These are phyloP conservation scores for Puma concolor DNA, from an alignment of 2,113 vertebrate species.

Conservation along the genomic window DNA sequence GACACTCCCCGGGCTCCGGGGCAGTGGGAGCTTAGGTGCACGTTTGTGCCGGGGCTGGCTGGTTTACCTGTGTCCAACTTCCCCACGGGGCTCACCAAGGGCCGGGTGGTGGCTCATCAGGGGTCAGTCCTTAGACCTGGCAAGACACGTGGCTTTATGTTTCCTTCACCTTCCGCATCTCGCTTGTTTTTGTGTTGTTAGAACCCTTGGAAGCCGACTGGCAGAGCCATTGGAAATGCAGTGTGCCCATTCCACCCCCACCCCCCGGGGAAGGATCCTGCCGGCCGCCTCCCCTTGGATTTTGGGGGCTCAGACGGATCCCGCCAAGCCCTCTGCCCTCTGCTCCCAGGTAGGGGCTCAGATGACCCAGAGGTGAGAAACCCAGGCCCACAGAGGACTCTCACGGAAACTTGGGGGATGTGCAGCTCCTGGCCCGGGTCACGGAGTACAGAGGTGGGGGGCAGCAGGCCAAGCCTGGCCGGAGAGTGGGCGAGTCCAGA, in stretches of 20 bases:
- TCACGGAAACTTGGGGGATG: neutral
- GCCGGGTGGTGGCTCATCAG: fast-evolving
- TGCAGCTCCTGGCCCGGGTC: neutral
- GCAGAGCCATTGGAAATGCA: neutral
- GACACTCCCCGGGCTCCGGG: neutral
- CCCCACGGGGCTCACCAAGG: fast-evolving
- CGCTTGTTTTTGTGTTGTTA: neutral
- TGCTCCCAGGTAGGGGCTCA: neutral
- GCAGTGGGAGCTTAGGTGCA: neutral
- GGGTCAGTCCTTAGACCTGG: neutral
- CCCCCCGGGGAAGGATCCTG: fast-evolving
- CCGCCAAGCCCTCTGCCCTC: neutral
- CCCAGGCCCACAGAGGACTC: too few species aligned
- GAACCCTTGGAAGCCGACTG: neutral
- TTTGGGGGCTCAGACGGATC: neutral
- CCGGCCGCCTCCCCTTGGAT: fast-evolving
- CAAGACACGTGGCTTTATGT: neutral
- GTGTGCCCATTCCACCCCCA: fast-evolving
- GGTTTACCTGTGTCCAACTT: neutral
- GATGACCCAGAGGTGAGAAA: neutral
- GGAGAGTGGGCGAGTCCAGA: neutral
- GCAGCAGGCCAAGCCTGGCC: fast-evolving
- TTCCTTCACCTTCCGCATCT: neutral
- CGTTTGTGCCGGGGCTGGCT: fast-evolving
- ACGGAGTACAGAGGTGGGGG: neutral